A percentile compares a stretch with the other conserved stretches of the same genome.
phyloP scores from a whole-genome alignment of 2,888 invertebrate species.

The Stenchaetothrips biformis region DNA sequence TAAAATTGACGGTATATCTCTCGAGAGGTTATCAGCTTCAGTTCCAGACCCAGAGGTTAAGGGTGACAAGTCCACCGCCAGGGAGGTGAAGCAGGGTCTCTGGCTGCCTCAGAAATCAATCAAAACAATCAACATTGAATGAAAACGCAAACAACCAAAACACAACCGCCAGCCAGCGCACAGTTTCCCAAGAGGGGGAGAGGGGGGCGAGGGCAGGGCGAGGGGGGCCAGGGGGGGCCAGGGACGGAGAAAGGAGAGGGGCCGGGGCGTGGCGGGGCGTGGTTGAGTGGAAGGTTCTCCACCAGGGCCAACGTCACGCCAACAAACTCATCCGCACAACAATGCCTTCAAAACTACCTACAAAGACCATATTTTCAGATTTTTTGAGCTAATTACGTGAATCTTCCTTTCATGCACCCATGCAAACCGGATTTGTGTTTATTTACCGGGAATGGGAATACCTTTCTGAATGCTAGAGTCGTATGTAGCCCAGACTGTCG shows the following conservation, averaged over 20 bases:
- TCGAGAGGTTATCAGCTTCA: neutral
- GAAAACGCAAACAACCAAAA: neutral
- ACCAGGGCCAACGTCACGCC: neutral
- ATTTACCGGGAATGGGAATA: neutral
- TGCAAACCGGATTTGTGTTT: neutral
- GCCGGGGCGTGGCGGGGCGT: slow-evolving; percentile 2
- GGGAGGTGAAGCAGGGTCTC: neutral
- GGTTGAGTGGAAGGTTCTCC: neutral
- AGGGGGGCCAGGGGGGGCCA: neutral
- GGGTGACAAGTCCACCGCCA: neutral
- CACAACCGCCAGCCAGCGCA: neutral
- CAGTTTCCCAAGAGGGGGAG: slow-evolving; percentile 1
- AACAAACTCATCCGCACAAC: neutral
- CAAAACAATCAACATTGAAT: slow-evolving; percentile 21
- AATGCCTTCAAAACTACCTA: neutral
- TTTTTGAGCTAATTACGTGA: too few species aligned
- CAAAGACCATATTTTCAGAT: too few species aligned
- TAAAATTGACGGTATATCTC: neutral
- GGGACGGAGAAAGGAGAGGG: neutral
- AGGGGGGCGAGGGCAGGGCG: neutral
- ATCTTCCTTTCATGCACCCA: neutral
- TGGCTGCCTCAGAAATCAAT: neutral
- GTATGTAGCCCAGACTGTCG: too few species aligned
- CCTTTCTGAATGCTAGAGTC: too few species aligned
- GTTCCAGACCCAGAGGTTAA: neutral